Evolutionary conservation across 1,140 invertebrate species (phyloP).

Genomic region (Macrobrachium rosenbergii): DNA sequence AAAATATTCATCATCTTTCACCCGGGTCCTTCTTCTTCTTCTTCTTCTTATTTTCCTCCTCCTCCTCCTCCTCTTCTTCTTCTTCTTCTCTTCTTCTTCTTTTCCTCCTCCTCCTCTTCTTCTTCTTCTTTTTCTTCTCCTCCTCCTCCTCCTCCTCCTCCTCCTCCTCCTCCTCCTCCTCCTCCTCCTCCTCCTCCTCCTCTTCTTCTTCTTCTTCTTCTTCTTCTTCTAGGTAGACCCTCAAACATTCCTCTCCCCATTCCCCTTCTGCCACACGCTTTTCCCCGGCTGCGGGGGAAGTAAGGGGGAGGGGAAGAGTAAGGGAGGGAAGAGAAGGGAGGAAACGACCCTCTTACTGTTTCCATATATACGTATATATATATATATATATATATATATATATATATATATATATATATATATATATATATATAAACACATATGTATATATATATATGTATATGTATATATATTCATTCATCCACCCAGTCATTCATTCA

Average conservation of each 20-base stretch:
- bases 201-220: conserved; percentile 4
- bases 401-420: too few relatives aligned
- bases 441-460: too few relatives aligned
- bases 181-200: not conserved
- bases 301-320: conserved; percentile 3
- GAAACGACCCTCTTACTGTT: too few relatives aligned
- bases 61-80: too few relatives aligned
- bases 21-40: conserved; percentile 1
- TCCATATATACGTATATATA: too few relatives aligned
- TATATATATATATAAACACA: too few relatives aligned
- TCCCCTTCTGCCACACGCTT: not conserved
- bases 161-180: not conserved
- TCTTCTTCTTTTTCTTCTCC: not conserved
- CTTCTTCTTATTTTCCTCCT: too few relatives aligned
- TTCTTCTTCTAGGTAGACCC: not conserved
- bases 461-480: not conserved
- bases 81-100: not conserved
- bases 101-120: too few relatives aligned
- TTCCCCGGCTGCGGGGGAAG: not conserved
- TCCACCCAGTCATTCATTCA: conserved; percentile 4
- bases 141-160: conserved; percentile 10
- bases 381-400: too few relatives aligned
- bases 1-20: not conserved
- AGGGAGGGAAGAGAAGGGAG: too few relatives aligned
- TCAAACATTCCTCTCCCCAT: not conserved